Conservation (phyloP, 2,797 vertebrate species). For the Tokudaia muenninki region DNA sequence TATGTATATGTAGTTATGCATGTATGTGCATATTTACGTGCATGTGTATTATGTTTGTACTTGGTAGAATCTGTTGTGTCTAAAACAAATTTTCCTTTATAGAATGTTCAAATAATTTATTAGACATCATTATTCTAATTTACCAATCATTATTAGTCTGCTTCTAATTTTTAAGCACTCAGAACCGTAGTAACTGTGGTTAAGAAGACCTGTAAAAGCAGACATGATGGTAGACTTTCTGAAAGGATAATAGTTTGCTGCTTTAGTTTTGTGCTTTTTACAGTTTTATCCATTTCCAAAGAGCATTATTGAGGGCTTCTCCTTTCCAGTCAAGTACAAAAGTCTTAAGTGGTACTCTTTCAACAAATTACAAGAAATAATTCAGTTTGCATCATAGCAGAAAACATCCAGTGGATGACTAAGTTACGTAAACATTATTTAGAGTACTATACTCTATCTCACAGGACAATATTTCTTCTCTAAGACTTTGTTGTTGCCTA, state of each 20-base stretch:
- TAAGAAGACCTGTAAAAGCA: background rate
- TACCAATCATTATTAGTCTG: background rate
- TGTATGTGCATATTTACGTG: fast-evolving
- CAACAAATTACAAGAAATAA: background rate
- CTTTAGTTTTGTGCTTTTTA: background rate
- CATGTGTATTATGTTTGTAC: background rate
- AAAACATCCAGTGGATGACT: background rate
- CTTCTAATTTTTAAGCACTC: background rate
- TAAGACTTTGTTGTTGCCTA: background rate
- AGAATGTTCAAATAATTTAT: background rate
- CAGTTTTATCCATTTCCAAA: background rate
- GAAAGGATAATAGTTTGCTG: background rate
- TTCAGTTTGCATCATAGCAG: background rate
- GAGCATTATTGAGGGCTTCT: background rate
- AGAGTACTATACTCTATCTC: background rate
- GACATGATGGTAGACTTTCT: background rate
- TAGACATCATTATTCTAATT: background rate
- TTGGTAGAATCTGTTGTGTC: background rate
- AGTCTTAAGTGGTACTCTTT: background rate
- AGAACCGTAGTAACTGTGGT: background rate
- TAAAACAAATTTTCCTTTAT: background rate
- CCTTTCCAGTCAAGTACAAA: background rate
- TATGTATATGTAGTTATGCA: background rate
- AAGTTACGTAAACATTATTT: background rate
- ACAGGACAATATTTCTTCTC: background rate